phyloP scores from a whole-genome alignment of 2,797 vertebrate species.

The Gallinago solitaria region DNA sequence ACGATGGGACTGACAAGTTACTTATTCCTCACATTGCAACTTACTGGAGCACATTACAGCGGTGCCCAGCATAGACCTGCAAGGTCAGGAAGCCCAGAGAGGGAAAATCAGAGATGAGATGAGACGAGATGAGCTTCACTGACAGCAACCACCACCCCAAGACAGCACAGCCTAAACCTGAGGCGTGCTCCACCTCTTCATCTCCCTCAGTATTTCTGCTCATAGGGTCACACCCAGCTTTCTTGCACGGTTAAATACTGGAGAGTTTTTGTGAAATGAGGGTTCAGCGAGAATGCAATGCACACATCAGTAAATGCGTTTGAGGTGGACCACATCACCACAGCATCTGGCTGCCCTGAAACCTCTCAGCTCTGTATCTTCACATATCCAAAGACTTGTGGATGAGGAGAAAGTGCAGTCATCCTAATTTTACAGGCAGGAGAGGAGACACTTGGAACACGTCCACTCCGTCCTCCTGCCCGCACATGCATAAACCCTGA shows the following conservation, averaged over 20 bases:
- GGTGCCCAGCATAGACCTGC: fast-evolving
- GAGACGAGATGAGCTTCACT: neutral
- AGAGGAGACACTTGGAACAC: neutral
- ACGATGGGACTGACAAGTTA: neutral
- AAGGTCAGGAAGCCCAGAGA: neutral
- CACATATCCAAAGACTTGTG: neutral
- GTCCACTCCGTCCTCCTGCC: neutral
- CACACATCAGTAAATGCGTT: neutral
- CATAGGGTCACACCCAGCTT: neutral
- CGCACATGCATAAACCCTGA: neutral
- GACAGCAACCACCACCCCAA: neutral
- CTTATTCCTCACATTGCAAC: neutral
- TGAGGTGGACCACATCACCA: neutral
- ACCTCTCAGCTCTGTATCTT: neutral
- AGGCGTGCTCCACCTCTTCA: neutral
- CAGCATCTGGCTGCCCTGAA: neutral
- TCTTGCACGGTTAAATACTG: neutral
- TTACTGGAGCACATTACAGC: neutral
- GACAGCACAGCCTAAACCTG: neutral
- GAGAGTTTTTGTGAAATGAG: neutral
- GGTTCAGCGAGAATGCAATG: neutral
- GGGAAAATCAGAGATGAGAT: neutral
- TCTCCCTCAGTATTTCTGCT: neutral
- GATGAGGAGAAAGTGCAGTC: neutral
- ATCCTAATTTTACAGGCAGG: neutral